A percentile compares a stretch with the other conserved stretches of the same genome.
Conservation (phyloP, 2,113 vertebrate species). For the Sphyrna mokarran region DNA sequence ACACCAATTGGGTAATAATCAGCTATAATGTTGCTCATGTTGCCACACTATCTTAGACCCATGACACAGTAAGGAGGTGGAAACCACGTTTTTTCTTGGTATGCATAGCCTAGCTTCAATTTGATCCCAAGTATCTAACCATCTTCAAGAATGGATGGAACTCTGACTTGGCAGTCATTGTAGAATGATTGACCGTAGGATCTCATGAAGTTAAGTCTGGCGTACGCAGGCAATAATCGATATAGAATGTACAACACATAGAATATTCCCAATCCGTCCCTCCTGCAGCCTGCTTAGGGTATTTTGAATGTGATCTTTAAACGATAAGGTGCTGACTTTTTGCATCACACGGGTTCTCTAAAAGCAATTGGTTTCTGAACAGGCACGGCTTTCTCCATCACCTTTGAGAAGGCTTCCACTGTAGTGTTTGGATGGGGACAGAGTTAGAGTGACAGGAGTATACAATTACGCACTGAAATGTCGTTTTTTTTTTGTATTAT, state of each 20-base stretch:
- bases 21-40: background rate
- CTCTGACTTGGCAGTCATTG: background rate
- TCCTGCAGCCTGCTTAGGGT: background rate
- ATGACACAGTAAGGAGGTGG: background rate
- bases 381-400: background rate
- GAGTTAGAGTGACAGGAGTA: background rate
- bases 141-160: background rate
- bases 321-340: background rate
- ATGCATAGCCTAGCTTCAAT: background rate
- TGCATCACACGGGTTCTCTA: background rate
- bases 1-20: background rate
- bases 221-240: background rate
- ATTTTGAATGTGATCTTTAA: constrained; percentile 32
- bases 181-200: background rate
- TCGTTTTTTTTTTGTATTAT: constrained; percentile 34
- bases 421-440: background rate
- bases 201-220: background rate
- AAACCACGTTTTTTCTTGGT: background rate
- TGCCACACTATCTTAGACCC: background rate
- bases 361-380: background rate
- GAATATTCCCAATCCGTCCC: background rate
- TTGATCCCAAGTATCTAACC: no score
- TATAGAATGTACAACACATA: background rate
- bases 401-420: background rate
- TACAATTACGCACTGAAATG: constrained; percentile 30